Percentiles rank a stretch among this genome's conserved stretches.
Evolutionary conservation across 2,888 invertebrate genomes (phyloP).

Genomic region (Entomobrya multifasciata): DNA sequence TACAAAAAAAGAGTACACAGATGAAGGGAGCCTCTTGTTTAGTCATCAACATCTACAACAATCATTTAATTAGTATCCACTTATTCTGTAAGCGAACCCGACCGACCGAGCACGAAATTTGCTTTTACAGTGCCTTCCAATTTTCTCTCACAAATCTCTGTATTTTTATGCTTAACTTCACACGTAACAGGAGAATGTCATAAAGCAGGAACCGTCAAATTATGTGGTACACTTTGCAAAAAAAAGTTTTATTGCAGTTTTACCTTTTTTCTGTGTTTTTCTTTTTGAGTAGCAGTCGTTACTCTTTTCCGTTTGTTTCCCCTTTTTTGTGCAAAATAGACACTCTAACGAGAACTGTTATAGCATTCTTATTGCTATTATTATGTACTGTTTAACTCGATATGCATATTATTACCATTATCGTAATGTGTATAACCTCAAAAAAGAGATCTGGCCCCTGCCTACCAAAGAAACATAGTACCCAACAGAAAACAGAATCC

Average conservation of each 20-base stretch:
- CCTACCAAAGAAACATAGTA: not conserved
- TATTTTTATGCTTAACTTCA: conserved; percentile 15
- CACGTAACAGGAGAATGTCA: conserved; percentile 22
- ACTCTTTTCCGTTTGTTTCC: conserved; percentile 3
- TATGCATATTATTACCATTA: conserved; percentile 6
- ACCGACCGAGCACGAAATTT: not conserved
- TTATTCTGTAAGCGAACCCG: not conserved
- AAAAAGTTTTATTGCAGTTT: conserved; percentile 39
- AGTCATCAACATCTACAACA: not conserved
- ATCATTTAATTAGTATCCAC: not conserved
- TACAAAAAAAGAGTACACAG: conserved; percentile 16
- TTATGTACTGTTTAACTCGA: conserved; percentile 14
- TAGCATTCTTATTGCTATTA: conserved; percentile 1
- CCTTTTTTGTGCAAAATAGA: conserved; percentile 2
- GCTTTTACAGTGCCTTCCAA: not conserved
- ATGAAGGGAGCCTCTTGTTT: conserved; percentile 17
- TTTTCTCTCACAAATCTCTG: not conserved
- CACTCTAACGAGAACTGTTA: not conserved
- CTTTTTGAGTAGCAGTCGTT: not conserved
- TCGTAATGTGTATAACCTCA: not conserved
- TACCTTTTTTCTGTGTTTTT: not conserved
- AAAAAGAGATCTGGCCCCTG: conserved; percentile 25
- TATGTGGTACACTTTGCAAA: conserved; percentile 36
- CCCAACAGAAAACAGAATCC: not conserved
- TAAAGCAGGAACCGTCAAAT: conserved; percentile 38